phyloP scores from a whole-genome alignment of 2,113 vertebrate species.

The Amphiprion percula region DNA sequence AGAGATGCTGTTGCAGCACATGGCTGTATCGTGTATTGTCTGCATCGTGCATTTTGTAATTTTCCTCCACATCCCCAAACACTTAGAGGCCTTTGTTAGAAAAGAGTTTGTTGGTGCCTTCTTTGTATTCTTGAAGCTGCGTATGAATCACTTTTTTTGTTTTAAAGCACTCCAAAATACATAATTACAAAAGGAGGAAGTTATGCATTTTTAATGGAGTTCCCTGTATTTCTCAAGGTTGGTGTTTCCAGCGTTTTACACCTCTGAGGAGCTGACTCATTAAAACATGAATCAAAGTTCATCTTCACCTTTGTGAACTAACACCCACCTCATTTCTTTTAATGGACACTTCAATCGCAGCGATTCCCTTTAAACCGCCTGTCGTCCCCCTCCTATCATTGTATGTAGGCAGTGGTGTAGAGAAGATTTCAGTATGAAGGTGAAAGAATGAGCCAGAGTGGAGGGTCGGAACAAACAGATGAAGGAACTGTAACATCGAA shows the following conservation, averaged over 20 bases:
- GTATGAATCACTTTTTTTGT: no score
- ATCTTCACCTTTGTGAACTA: conserved; percentile 12
- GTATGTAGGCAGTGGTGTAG: background rate
- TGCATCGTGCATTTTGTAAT: background rate
- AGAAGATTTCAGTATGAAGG: background rate
- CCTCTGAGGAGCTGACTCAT: conserved; percentile 13
- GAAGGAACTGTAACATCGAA: background rate
- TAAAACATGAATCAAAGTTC: conserved; percentile 3
- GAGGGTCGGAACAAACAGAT: background rate
- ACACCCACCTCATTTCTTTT: conserved; percentile 22
- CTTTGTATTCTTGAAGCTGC: no score
- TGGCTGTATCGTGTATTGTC: no score
- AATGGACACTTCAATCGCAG: background rate
- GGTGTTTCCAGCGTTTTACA: background rate
- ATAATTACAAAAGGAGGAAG: background rate
- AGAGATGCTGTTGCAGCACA: background rate
- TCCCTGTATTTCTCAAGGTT: background rate
- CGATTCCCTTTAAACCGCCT: conserved; percentile 1
- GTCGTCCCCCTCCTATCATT: background rate
- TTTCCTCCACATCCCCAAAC: background rate
- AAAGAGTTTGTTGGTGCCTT: no score
- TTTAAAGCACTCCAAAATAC: background rate
- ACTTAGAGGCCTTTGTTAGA: background rate
- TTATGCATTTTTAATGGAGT: background rate
- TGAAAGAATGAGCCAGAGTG: background rate